Evolutionary conservation across 1,140 invertebrate species (phyloP), one percentile per base, ranked within the genome.

Genomic region (Laupala kohalensis): DNA sequence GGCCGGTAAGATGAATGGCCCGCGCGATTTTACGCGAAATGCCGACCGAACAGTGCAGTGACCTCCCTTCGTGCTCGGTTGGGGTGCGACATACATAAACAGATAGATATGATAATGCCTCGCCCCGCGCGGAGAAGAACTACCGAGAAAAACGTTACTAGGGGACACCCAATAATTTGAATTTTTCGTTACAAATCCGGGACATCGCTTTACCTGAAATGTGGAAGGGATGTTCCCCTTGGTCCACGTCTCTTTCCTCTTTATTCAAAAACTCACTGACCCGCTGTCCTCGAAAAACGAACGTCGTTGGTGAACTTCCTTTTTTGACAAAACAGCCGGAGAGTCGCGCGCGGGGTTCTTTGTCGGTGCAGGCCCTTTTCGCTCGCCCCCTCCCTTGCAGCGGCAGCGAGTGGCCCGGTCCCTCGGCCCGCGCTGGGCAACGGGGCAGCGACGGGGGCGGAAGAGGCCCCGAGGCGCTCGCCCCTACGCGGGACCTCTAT

Each of bases 401-500:
- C 70, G n/a, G n/a, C 74, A 69, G 67, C 73, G 69, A 69, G 69
- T 69, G 64, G 72, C 69, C 72, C 64, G 30, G 64, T 72, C 69
- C 71, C 72, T 66, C 67, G 23, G 68, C 65, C 64, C 3, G 28
- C n/a, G 15, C 27, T 28, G 67, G 23, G 64, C 4, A 28, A 63
- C 53, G 13, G n/a, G n/a, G 37, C 5, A 28, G 27, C 69, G 6
- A 28, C 15, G 19, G 27, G 29, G 12, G 67, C 63, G 30, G 24
- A 26, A 63, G 15, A 66, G 64, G 62, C 23, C 4, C 62, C 71
- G 73, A 75, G 77, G 74, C 77, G 77, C 75, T 77, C 78, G 79
- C 79, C 78, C 76, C 80, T 78, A 79, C 75, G 78, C 76, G 75
- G 74, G 76, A 76, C 76, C 67, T 71, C n/a, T n/a, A n/a, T n/a